Conservation (phyloP, 2,113 vertebrate species). For the Phycodurus eques region DNA sequence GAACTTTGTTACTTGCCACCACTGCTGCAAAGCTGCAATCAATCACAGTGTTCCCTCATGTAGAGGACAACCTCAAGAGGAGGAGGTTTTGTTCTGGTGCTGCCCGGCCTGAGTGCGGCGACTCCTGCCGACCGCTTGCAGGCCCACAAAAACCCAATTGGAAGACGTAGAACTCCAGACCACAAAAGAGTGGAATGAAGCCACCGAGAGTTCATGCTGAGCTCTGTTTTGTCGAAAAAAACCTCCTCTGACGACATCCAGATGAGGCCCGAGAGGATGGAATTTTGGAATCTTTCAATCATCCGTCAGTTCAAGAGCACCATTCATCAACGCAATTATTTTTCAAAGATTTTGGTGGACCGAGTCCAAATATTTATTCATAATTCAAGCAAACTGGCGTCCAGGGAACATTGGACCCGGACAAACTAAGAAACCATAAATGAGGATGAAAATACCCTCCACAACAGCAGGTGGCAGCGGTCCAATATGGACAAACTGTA, state of each 20-base stretch:
- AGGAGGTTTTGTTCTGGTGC: constrained; percentile 7
- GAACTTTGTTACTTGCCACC: neutral
- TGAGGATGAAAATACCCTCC: neutral
- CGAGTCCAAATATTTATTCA: neutral
- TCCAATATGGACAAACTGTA: neutral
- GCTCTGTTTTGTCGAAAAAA: neutral
- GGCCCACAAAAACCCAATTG: neutral
- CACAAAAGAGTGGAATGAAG: neutral
- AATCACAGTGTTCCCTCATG: neutral
- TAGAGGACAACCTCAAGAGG: constrained; percentile 1
- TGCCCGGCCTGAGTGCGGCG: neutral
- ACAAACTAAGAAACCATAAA: too few species aligned
- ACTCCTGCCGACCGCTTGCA: neutral
- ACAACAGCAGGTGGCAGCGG: neutral
- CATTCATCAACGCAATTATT: neutral
- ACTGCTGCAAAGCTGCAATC: neutral
- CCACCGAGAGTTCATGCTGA: neutral
- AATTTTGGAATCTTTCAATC: neutral
- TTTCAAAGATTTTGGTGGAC: neutral
- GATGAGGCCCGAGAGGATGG: neutral
- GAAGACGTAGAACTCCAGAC: neutral
- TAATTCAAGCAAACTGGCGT: neutral
- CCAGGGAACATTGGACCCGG: neutral
- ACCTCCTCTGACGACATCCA: neutral
- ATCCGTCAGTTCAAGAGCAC: neutral